Conservation (phyloP, 2,888 invertebrate species). For the Sabellastarte sp. region DNA sequence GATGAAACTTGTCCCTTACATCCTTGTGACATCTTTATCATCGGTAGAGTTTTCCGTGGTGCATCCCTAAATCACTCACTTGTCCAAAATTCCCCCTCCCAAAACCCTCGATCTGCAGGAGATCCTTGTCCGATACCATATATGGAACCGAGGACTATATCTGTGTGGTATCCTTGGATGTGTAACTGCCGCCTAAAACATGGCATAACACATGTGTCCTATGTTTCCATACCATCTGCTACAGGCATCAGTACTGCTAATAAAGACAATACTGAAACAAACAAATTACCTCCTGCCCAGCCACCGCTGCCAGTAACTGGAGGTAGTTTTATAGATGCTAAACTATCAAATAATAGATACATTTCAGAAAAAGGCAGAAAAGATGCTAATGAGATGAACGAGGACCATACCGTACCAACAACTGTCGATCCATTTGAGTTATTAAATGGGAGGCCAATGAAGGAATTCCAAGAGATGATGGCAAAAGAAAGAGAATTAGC, state of each 20-base stretch:
- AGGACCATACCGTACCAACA: conserved; percentile 21
- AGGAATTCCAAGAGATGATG: not conserved
- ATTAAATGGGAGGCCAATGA: conserved; percentile 10
- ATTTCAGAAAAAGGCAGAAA: not conserved
- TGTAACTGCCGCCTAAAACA: too few species aligned
- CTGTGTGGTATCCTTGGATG: too few species aligned
- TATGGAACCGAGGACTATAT: too few species aligned
- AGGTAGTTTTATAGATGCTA: not conserved
- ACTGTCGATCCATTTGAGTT: conserved; percentile 28
- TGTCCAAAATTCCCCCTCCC: too few species aligned
- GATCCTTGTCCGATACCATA: too few species aligned
- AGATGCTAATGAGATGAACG: not conserved
- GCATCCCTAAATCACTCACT: too few species aligned
- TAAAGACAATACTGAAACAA: not conserved
- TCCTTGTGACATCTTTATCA: too few species aligned
- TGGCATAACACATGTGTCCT: not conserved
- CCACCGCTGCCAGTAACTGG: not conserved
- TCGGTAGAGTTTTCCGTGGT: too few species aligned
- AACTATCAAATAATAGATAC: not conserved
- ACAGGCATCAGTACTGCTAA: not conserved
- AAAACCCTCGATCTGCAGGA: too few species aligned
- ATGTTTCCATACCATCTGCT: too few species aligned
- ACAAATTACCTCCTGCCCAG: not conserved
- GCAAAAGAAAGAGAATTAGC: conserved; percentile 1
- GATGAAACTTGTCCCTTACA: too few species aligned